Evolutionary conservation across 2,888 invertebrate genomes (phyloP).

Genomic region (Cloeon dipterum): DNA sequence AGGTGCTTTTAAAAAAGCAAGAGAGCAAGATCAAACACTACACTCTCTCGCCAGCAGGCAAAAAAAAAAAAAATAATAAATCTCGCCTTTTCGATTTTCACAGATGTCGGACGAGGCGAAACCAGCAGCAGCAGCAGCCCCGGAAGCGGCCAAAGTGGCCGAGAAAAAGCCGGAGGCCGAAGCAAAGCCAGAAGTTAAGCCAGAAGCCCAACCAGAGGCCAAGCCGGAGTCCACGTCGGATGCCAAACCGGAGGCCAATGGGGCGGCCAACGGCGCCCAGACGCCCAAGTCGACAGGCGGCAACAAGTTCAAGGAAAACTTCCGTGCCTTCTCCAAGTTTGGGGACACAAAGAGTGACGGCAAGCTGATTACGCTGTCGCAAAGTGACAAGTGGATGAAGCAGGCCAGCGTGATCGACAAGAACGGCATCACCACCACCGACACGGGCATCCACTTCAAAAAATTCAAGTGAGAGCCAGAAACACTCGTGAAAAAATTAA

Average conservation of each 20-base stretch:
- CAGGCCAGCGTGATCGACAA: slow-evolving; percentile 57
- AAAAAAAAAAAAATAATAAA: no score
- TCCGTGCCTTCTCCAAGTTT: slow-evolving; percentile 64
- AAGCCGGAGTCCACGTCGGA: neutral
- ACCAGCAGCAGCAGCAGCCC: neutral
- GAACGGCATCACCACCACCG: slow-evolving; percentile 70
- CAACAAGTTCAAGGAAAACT: slow-evolving; percentile 35
- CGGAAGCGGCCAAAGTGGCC: neutral
- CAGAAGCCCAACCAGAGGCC: neutral
- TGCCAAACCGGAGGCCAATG: neutral
- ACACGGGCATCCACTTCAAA: slow-evolving; percentile 75
- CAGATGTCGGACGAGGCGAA: neutral
- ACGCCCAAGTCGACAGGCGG: neutral
- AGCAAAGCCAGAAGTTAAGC: neutral
- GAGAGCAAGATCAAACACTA: no score
- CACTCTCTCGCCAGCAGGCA: no score
- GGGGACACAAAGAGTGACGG: slow-evolving; percentile 72
- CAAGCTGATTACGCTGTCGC: slow-evolving; percentile 62
- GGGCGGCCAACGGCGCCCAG: neutral
- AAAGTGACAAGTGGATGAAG: slow-evolving; percentile 88
- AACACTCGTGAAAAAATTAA: no score
- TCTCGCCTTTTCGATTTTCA: no score
- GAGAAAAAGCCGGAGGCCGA: neutral
- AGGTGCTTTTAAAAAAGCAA: no score
- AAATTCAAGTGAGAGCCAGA: slow-evolving; percentile 60